phyloP scores from a whole-genome alignment of 2,888 invertebrate species.

The Plagodis pulveraria region DNA sequence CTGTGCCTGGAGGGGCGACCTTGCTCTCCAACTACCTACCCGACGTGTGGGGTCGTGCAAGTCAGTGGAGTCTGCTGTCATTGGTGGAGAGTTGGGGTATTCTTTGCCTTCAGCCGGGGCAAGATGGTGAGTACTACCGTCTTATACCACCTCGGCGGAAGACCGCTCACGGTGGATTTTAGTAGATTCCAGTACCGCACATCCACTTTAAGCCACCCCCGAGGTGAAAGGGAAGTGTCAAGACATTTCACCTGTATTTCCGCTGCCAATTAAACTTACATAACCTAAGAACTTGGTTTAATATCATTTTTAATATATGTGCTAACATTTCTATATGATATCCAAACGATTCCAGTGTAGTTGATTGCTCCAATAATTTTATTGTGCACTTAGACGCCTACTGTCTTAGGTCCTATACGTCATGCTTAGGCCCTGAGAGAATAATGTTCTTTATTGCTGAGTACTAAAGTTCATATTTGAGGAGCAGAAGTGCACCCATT shows the following conservation, averaged over 20 bases:
- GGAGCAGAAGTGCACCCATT: slow-evolving; percentile 1
- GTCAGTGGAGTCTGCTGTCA: too few relatives aligned
- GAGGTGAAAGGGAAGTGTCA: too few relatives aligned
- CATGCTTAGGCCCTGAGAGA: slow-evolving; percentile 12
- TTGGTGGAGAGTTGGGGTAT: too few relatives aligned
- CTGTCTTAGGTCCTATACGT: slow-evolving; percentile 23
- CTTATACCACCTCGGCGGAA: too few relatives aligned
- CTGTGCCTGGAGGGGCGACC: too few relatives aligned
- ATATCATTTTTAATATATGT: slow-evolving; percentile 8
- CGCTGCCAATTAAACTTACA: not conserved
- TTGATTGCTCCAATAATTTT: slow-evolving; percentile 60
- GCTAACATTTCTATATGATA: slow-evolving; percentile 45
- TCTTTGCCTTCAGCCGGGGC: too few relatives aligned
- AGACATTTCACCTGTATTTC: too few relatives aligned
- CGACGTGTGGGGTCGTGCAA: too few relatives aligned
- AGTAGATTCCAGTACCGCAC: not conserved
- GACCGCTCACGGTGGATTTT: not conserved
- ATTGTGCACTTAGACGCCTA: slow-evolving; percentile 59
- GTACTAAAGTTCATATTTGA: slow-evolving; percentile 6
- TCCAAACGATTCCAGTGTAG: slow-evolving; percentile 41
- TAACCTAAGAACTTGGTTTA: too few relatives aligned
- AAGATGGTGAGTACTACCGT: too few relatives aligned
- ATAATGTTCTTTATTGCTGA: slow-evolving; percentile 17
- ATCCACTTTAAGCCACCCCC: too few relatives aligned
- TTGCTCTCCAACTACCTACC: too few relatives aligned